phyloP scores from a whole-genome alignment of 2,888 invertebrate genomes.

The Aphodius granarius region DNA sequence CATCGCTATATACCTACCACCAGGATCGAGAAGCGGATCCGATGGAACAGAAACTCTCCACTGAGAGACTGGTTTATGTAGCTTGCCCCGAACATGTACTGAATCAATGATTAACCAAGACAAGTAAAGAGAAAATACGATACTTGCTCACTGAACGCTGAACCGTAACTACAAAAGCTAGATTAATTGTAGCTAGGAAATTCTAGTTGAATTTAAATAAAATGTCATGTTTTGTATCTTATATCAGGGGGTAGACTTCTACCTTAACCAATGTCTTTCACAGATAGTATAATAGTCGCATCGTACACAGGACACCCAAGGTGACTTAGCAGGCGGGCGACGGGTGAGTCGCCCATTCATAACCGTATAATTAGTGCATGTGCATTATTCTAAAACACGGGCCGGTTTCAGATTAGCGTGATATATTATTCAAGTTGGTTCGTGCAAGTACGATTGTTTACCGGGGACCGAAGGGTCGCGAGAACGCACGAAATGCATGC shows the following conservation, averaged over 20 bases:
- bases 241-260: too few relatives aligned
- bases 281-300: neutral
- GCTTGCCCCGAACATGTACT: neutral
- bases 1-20: neutral
- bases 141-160: neutral
- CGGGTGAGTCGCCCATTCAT: constrained; percentile 5
- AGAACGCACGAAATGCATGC: constrained; percentile 13
- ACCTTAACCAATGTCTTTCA: too few relatives aligned
- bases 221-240: too few relatives aligned
- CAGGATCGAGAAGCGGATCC: neutral
- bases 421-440: constrained; percentile 28
- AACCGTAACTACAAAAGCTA: neutral
- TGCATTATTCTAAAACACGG: constrained; percentile 20
- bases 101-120: constrained; percentile 26
- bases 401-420: constrained; percentile 27
- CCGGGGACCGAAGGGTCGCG: constrained; percentile 9
- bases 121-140: constrained; percentile 6
- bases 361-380: constrained; percentile 21
- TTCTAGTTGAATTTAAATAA: constrained; percentile 1
- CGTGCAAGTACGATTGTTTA: constrained; percentile 28
- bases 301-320: neutral
- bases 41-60: neutral
- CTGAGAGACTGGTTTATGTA: neutral
- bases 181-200: constrained; percentile 10
- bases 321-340: constrained; percentile 12